phyloP scores from a whole-genome alignment of 2,113 vertebrate species.

The Mormoops blainvillei region DNA sequence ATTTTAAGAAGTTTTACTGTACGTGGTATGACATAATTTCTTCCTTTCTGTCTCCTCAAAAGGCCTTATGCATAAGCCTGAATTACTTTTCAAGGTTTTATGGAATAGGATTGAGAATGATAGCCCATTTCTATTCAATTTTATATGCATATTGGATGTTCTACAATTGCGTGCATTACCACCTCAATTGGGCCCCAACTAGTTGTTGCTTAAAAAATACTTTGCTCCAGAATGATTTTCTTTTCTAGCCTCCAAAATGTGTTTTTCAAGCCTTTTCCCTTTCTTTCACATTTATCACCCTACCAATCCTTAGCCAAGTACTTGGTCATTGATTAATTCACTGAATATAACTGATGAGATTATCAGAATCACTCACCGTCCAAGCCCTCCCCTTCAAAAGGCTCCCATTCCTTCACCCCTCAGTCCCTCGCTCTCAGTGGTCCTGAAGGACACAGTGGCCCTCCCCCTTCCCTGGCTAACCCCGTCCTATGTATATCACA shows the following conservation, averaged over 20 bases:
- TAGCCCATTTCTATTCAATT: background rate
- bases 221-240: background rate
- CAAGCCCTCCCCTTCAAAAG: background rate
- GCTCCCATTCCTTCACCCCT: background rate
- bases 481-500: rapidly evolving
- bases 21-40: background rate
- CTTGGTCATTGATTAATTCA: background rate
- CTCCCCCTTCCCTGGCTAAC: background rate
- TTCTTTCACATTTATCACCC: background rate
- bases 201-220: background rate
- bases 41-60: background rate
- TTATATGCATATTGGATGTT: background rate
- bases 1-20: background rate
- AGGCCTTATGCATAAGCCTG: background rate
- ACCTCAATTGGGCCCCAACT: background rate
- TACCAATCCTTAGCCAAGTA: background rate
- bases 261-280: background rate
- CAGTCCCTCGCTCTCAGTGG: background rate
- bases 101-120: background rate
- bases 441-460: background rate
- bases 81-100: background rate
- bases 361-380: background rate
- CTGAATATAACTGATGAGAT: background rate
- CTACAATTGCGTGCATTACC: background rate
- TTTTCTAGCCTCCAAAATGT: background rate